Conservation (phyloP, 1,140 invertebrate genomes). For the Holcopasites calliopsidis region DNA sequence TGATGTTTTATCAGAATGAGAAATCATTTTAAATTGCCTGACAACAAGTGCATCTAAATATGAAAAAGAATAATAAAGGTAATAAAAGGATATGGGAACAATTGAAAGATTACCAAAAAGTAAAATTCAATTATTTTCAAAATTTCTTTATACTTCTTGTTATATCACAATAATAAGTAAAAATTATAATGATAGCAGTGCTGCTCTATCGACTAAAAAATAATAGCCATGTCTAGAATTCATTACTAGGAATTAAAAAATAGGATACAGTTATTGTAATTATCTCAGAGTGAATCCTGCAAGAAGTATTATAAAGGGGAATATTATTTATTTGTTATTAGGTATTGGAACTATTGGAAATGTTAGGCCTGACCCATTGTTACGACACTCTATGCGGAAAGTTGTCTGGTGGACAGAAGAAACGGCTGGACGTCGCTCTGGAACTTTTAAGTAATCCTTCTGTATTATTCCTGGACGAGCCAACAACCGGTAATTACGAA, state of each 20-base stretch:
- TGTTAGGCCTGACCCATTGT: constrained; percentile 81
- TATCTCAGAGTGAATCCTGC: neutral
- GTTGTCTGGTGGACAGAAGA: constrained; percentile 87
- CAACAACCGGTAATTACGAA: constrained; percentile 83
- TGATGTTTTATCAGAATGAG: neutral
- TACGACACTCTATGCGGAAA: constrained; percentile 82
- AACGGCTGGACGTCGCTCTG: constrained; percentile 86
- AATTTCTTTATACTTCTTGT: too few species aligned
- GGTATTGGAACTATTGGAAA: constrained; percentile 82
- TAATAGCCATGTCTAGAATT: too few species aligned
- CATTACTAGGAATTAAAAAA: too few species aligned
- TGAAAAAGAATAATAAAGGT: neutral
- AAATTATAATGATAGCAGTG: too few species aligned
- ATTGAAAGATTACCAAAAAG: too few species aligned
- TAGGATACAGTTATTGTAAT: too few species aligned
- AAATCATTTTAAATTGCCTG: neutral
- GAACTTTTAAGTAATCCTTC: constrained; percentile 86
- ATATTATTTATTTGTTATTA: constrained; percentile 46
- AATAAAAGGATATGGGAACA: too few species aligned
- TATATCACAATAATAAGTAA: too few species aligned
- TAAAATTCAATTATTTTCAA: too few species aligned
- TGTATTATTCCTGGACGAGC: constrained; percentile 89
- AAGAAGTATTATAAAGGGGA: neutral
- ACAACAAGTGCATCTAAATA: too few species aligned
- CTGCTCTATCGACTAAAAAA: too few species aligned